Evolutionary conservation across 23 tunicate species (phyloP).

Genomic region (Trididemnum clinides): DNA sequence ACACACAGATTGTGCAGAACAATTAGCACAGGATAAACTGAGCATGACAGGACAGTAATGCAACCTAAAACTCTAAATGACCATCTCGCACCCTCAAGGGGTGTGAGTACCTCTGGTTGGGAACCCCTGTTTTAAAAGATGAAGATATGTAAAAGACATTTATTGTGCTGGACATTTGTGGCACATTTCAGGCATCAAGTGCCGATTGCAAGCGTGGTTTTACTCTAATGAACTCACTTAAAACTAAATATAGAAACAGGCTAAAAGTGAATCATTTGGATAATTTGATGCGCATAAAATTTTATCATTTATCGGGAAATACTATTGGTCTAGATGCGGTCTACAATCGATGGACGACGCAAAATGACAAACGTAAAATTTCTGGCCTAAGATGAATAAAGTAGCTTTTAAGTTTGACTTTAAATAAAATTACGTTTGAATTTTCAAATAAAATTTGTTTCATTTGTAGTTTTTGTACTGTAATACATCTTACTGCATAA

Average conservation of each 20-base stretch:
- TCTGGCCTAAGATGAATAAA: not conserved
- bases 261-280: constrained; percentile 32
- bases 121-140: not conserved
- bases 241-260: constrained; percentile 11
- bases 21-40: no score
- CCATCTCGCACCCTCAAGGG: no score
- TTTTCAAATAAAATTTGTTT: no score
- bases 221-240: constrained; percentile 15
- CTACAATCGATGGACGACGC: constrained; percentile 11
- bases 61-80: no score
- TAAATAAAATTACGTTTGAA: no score
- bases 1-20: no score
- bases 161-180: constrained; percentile 13
- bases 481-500: no score
- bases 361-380: not conserved
- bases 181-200: constrained; percentile 19
- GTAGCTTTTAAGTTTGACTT: no score
- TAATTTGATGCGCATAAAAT: constrained; percentile 37
- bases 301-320: constrained; percentile 7
- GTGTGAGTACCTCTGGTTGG: no score
- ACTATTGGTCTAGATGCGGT: constrained; percentile 9
- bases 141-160: not conserved
- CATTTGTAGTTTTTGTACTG: no score
- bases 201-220: constrained; percentile 20
- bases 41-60: no score